phyloP scores from a whole-genome alignment of 2,113 vertebrate genomes.

The Cricetomys ansorgei region DNA sequence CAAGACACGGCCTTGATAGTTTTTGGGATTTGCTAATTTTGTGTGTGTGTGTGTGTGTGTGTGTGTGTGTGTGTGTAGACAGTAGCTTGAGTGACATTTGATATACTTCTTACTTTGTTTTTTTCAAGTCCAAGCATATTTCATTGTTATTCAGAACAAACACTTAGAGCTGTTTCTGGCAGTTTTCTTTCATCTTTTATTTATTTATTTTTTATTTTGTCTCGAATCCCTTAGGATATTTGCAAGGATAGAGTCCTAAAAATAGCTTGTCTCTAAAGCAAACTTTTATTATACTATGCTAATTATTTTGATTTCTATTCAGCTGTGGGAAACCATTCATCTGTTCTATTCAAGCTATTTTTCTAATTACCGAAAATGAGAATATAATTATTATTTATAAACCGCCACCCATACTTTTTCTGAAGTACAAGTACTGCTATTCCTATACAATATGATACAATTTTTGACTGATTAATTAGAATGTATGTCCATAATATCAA shows the following conservation, averaged over 20 bases:
- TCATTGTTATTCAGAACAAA: constrained; percentile 56
- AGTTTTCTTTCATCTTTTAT: constrained; percentile 3
- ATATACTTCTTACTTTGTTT: constrained; percentile 42
- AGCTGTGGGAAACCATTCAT: constrained; percentile 66
- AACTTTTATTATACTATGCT: constrained; percentile 61
- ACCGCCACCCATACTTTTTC: constrained; percentile 53
- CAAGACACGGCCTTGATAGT: not conserved
- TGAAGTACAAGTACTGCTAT: constrained; percentile 59
- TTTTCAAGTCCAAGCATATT: constrained; percentile 37
- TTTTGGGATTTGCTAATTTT: constrained; percentile 17
- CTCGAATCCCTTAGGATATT: constrained; percentile 54
- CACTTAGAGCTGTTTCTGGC: constrained; percentile 18
- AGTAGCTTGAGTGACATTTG: constrained; percentile 21
- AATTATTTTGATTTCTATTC: constrained; percentile 77
- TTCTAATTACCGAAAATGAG: constrained; percentile 71
- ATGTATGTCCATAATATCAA: constrained; percentile 59
- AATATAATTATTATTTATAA: constrained; percentile 78
- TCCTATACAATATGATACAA: constrained; percentile 55
- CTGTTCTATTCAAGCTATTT: constrained; percentile 71
- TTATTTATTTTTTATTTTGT: constrained; percentile 35
- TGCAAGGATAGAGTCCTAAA: constrained; percentile 58
- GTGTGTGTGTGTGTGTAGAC: not conserved
- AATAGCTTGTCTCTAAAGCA: constrained; percentile 65
- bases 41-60: not conserved
- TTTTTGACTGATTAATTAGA: constrained; percentile 77